Conservation (phyloP, 2,113 vertebrate genomes). For the Dipodomys ordii region DNA sequence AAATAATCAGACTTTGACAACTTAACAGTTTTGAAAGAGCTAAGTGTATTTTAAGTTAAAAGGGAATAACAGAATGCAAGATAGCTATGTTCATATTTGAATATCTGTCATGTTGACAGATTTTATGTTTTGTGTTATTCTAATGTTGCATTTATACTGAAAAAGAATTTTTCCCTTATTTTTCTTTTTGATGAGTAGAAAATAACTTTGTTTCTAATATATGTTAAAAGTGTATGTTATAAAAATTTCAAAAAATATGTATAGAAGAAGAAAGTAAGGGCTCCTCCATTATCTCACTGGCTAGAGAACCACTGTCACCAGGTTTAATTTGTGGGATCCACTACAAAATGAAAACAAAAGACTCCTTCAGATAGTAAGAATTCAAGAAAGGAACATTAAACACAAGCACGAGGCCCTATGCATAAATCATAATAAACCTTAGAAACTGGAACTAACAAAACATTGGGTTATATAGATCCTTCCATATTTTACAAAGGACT, state of each 20-base stretch:
- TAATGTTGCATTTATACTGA: slow-evolving; percentile 11
- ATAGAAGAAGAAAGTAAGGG: slow-evolving; percentile 5
- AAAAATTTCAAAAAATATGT: slow-evolving; percentile 29
- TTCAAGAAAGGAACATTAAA: slow-evolving; percentile 38
- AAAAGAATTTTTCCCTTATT: slow-evolving; percentile 23
- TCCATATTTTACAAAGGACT: slow-evolving; percentile 44
- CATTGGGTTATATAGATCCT: slow-evolving; percentile 34
- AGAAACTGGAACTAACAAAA: not conserved
- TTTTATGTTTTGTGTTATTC: slow-evolving; percentile 11
- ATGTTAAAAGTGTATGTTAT: slow-evolving; percentile 32
- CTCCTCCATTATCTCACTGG: not conserved
- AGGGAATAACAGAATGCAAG: not conserved
- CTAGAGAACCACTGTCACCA: not conserved
- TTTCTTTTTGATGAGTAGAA: slow-evolving; percentile 14
- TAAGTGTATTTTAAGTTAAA: not conserved
- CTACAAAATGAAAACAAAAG: slow-evolving; percentile 33
- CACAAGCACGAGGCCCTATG: not conserved
- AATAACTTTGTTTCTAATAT: not conserved
- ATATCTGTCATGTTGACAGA: not conserved
- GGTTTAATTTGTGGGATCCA: not conserved
- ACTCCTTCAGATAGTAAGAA: slow-evolving; percentile 20
- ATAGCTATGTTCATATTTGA: slow-evolving; percentile 11
- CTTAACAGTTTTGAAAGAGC: slow-evolving; percentile 10
- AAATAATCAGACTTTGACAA: slow-evolving; percentile 15
- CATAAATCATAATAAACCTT: not conserved